Evolutionary conservation across 2,888 invertebrate genomes (phyloP), one percentile per base, ranked within the genome.

Genomic region (Drosophila gaucha): DNA sequence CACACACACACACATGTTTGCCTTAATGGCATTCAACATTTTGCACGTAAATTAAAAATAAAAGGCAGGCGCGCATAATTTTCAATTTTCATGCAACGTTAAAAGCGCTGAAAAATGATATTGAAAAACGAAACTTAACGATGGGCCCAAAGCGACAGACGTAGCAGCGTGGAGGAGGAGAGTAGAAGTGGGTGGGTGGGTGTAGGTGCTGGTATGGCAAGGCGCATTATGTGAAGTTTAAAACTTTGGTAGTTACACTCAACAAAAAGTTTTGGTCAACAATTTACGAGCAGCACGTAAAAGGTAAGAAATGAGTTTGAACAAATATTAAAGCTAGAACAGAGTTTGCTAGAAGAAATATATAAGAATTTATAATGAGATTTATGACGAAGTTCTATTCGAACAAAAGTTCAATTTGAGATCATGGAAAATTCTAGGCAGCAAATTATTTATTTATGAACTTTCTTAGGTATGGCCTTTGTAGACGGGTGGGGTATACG

Each of bases 111-210:
- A 70, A 75, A 79, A 82, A 82, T 82, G 60, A 64, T 80, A 75
- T 83, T 83, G 80, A 76, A 83, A 75, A 86, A 60, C 57, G 72
- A 72, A 86, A 80, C 67, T 77, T 74, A 78, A 73, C 74, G 74
- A 58, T 71, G 57, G 33, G 5, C 31, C 47, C 33, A 43, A 16
- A 47, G 39, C 38, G 26, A 33, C 44, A 59, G 31, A 30, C 18
- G 2, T 20, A 35, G 38, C 43, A 28, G 30, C n/a, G n/a, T 6
- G 26, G 12, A 6, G 22, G n/a, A 22, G 14, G 5, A 2, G 1
- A 18, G 8, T 3, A 18, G 3, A 4, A 12, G n/a, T 10, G 24
- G 10, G 43, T 12, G 14, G 52, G 2, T 30, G 20, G 2, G 2
- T 22, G 43, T 10, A 28, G n/a, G 24, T 6, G 4, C 8, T 1